Evolutionary conservation across 1,140 invertebrate species (phyloP).

Genomic region (Ptiloglossa arizonensis): DNA sequence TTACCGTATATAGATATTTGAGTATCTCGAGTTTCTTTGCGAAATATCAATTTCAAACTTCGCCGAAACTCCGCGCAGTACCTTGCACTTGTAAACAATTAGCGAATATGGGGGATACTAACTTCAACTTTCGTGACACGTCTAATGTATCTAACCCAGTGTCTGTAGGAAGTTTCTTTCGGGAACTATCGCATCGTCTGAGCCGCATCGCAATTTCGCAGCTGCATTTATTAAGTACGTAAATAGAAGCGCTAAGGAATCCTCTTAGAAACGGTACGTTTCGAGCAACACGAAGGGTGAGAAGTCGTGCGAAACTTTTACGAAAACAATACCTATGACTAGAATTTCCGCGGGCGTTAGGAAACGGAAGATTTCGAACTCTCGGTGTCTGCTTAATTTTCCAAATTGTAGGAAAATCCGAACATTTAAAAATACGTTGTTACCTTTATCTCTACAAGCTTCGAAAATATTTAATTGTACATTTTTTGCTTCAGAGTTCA

Average conservation of each 20-base stretch:
- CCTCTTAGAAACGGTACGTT: background rate
- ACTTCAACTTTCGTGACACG: conserved; percentile 14
- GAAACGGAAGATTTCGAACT: background rate
- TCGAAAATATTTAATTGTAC: no score
- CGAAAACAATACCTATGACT: background rate
- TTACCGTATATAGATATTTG: conserved; percentile 21
- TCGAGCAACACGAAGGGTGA: no score
- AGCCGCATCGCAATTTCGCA: background rate
- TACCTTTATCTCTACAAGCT: no score
- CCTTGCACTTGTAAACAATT: conserved; percentile 35
- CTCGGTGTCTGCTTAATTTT: no score
- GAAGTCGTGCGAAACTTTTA: background rate
- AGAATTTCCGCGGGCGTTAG: background rate
- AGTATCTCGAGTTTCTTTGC: conserved; percentile 44
- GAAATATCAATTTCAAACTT: conserved; percentile 48
- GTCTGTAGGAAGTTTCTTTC: conserved; percentile 3
- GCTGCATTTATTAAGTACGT: background rate
- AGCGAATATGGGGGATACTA: conserved; percentile 26
- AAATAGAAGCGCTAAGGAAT: background rate
- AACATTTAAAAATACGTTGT: no score
- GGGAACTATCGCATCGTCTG: background rate
- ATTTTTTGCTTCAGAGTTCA: no score
- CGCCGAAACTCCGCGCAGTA: background rate
- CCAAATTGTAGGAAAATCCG: no score
- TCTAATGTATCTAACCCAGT: conserved; percentile 12